Base-by-base conservation (phyloP, 2,797 vertebrate species). In the Pristis pectinata region DNA sequence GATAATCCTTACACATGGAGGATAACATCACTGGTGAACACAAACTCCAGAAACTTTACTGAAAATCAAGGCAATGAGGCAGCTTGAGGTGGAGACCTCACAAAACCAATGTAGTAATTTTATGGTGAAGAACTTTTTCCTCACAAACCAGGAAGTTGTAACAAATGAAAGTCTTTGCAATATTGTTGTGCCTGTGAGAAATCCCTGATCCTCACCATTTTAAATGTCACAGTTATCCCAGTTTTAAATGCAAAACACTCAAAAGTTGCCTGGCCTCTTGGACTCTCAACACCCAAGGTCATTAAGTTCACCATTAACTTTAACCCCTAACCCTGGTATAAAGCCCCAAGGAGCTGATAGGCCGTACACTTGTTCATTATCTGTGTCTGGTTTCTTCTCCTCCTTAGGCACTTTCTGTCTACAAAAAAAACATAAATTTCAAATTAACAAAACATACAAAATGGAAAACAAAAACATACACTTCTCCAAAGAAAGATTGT, bases 351-450 rank as follows among this genome's bases (percentile, higher is more conserved):
- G 59, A 91, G 59, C 87, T 91, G 87, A 91, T 24, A 91, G 64
- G 61, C n/a, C 87, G 87, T 91, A 91, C 87, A 91, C 87, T 91
- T 91, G 87, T 67, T 91, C 87, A 91, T 91, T 91, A 91, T 91
- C 87, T 91, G 87, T 24, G 87, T 91, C 87, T 91, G 87, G 59
- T 67, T 91, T 91, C 87, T 91, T 91, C 87, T 91, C 87, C 59
- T 91, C 87, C 87, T 64, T 91, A 91, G 87, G 87, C n/a, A 91
- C 87, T 91, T 91, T 67, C 87, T 91, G 87, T 67, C 87, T 91
- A 91, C 87, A 91, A 91, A 91, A 80, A 91, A 91, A 91, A 91
- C 59, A 91, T 67, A 91, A 91, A 91, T 91, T 91, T 91, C 87
- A 91, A 91, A 91, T 91, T 91, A 91, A 91, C 87, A 67, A 91